Evolutionary conservation across 2,113 vertebrate species (phyloP).

Genomic region (Coryphaenoides rupestris): DNA sequence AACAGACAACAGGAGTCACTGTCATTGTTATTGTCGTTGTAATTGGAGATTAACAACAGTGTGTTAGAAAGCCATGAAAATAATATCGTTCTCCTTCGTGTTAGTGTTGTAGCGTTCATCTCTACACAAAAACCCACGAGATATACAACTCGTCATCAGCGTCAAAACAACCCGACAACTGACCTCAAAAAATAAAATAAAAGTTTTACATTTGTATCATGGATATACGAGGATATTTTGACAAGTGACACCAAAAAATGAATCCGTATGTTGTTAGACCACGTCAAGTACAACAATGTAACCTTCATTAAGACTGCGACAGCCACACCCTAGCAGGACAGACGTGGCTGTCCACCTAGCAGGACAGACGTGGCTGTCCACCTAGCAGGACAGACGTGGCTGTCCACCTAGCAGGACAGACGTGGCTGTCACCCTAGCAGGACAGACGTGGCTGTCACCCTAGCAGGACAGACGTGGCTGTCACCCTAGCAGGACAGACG

Average conservation of each 20-base stretch:
- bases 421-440: too few relatives aligned
- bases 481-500: too few relatives aligned
- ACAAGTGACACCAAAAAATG: constrained; percentile 26
- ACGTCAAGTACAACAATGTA: too few relatives aligned
- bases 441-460: too few relatives aligned
- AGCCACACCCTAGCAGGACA: constrained; percentile 9
- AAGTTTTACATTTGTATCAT: constrained; percentile 35
- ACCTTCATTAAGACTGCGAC: constrained; percentile 10
- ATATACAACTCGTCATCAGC: constrained; percentile 45
- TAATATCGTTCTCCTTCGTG: constrained; percentile 46
- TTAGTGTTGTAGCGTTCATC: constrained; percentile 56
- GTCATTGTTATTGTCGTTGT: constrained; percentile 53
- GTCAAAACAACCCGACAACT: constrained; percentile 39
- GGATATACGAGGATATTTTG: constrained; percentile 29
- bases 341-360: too few relatives aligned
- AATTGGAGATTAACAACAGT: constrained; percentile 62
- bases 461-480: too few relatives aligned
- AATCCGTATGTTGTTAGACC: too few relatives aligned
- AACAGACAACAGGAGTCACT: constrained; percentile 20
- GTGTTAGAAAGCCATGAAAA: constrained; percentile 65
- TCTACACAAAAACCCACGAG: constrained; percentile 47
- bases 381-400: too few relatives aligned
- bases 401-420: too few relatives aligned
- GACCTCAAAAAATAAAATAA: constrained; percentile 34
- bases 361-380: too few relatives aligned